Evolutionary conservation across 2,113 vertebrate species (phyloP).

Genomic region (Empidonax traillii): DNA sequence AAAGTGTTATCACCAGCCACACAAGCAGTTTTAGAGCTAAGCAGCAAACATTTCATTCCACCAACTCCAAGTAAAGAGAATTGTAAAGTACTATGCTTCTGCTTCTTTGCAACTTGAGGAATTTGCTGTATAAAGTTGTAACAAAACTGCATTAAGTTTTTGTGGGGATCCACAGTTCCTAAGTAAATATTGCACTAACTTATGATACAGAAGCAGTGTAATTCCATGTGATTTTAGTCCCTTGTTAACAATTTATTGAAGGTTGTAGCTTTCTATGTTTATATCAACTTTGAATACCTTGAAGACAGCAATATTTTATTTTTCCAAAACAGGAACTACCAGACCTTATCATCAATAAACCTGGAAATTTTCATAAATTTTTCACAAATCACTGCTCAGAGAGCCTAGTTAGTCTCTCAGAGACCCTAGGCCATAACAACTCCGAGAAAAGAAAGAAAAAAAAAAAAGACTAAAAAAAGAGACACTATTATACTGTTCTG

Average conservation of each 20-base stretch:
- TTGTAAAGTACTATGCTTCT: neutral
- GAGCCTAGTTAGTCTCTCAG: neutral
- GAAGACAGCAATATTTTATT: neutral
- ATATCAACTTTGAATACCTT: neutral
- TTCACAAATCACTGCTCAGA: neutral
- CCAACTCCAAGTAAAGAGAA: neutral
- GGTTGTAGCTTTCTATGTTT: neutral
- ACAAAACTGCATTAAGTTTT: neutral
- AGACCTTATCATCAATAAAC: neutral
- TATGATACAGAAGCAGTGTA: neutral
- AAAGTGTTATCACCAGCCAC: neutral
- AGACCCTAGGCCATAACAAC: too few species aligned
- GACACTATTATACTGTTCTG: neutral
- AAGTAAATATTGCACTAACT: neutral
- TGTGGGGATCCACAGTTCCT: neutral
- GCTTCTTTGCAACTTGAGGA: neutral
- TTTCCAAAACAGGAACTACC: neutral
- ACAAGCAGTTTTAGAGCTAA: neutral
- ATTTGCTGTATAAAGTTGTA: neutral
- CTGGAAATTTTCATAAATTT: neutral
- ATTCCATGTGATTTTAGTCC: neutral
- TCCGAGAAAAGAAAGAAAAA: neutral
- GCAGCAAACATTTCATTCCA: neutral
- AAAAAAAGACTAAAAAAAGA: accelerated
- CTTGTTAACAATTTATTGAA: neutral